Evolutionary conservation across 2,797 vertebrate genomes (phyloP).

Genomic region (Spinus pinus): DNA sequence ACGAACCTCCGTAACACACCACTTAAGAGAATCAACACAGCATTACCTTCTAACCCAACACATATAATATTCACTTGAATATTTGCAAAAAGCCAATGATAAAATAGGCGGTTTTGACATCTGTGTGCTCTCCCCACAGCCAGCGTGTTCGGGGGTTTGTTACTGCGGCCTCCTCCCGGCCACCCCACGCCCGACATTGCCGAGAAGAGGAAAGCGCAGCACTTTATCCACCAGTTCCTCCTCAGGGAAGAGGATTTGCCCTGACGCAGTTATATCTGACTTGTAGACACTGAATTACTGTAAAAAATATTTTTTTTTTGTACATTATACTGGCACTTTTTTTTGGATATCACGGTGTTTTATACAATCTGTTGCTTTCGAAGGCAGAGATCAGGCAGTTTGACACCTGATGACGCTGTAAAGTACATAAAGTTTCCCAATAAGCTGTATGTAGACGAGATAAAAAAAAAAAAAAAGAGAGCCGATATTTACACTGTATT

Average conservation of each 20-base stretch:
- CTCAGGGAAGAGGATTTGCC: neutral
- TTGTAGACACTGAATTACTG: neutral
- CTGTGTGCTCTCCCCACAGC: slow-evolving; percentile 64
- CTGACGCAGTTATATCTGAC: neutral
- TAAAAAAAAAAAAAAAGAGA: neutral
- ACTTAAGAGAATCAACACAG: no score
- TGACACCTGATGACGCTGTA: neutral
- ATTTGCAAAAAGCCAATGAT: no score
- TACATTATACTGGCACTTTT: neutral
- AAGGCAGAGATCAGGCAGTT: neutral
- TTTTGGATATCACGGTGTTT: neutral
- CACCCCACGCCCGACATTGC: slow-evolving; percentile 74
- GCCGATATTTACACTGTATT: neutral
- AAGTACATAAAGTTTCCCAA: neutral
- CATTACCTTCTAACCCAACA: no score
- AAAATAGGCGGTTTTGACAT: no score
- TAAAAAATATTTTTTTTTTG: slow-evolving; percentile 20
- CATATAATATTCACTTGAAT: no score
- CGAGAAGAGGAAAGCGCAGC: slow-evolving; percentile 89
- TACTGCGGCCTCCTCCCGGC: slow-evolving; percentile 80
- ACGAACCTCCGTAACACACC: no score
- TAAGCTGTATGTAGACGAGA: neutral
- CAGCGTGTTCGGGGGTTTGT: slow-evolving; percentile 87
- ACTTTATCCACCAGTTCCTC: slow-evolving; percentile 91
- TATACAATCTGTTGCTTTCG: neutral